Base-by-base conservation (phyloP, 2,888 invertebrate species). In the Synergus laeviventris region DNA sequence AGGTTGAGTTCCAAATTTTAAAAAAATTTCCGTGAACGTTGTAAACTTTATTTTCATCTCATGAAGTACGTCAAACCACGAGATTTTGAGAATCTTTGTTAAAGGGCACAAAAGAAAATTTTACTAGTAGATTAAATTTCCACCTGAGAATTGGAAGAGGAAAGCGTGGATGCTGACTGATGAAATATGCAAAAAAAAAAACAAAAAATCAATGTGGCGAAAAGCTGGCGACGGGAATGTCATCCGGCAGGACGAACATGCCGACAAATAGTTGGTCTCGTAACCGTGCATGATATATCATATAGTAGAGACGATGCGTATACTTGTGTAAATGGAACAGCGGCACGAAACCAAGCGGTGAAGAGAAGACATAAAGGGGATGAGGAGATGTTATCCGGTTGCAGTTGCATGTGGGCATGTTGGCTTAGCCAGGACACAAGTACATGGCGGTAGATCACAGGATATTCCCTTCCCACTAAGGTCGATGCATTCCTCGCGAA, bases 251-350 rank as follows among this genome's bases (percentile, higher is more conserved):
- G 78, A 83, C 81, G 78, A 83, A 84, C 82, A 81, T 82, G 75
- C 81, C 82, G 82, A 83, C 86, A 87, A 86, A 87, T 86, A 86
- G 86, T 86, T 84, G 83, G 82, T 81, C 81, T 81, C 79, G 60
- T 76, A 79, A 79, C 80, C 85, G 83, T 87, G 24, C 31, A 70
- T n/a, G n/a, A n/a, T 70, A 84, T 79, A 86, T 87, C 86, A 87
- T 86, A 81, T 79, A 81, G 45, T n/a, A 21, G 24, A 24, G 24
- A 84, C 82, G 83, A 83, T 83, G 79, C 81, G 80, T 78, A 79
- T 78, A 78, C 80, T 76, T 77, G 79, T 79, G 77, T 70, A 49
- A 70, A 70, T 70, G 45, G 45, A 70, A 70, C 66, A 70, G n/a
- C 49, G 66, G n/a, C 66, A 49, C 31, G 45, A 11, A 45, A 70